Base-by-base conservation (phyloP, 2,888 invertebrate genomes). In the Lasioglossum figueresi region DNA sequence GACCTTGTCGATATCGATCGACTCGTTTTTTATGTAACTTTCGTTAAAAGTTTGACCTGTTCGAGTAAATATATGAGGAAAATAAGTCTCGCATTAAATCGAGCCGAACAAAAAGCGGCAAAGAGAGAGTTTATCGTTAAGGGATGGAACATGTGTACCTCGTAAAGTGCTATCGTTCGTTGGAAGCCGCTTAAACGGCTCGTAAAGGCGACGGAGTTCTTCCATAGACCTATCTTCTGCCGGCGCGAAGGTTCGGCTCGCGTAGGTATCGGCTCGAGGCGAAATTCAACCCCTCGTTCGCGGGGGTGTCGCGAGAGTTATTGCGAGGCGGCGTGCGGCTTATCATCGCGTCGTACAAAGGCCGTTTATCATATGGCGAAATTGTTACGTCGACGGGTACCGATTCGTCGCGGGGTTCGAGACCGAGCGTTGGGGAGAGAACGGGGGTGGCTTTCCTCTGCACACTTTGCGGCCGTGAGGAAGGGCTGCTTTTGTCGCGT, bases 401-500 rank as follows among this genome's bases (percentile, higher is more conserved):
- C 81, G 79, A 84, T 86, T 82, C 77, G 71, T 68, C 76, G 66
- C 70, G 72, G 27, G 43, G 71, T 56, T n/a, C 56, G 31, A 72
- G 40, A 59, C 73, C 59, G 45, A 70, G n/a, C 23, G 70, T 40
- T 12, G 40, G 14, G n/a, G n/a, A 70, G 70, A 70, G 40, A n/a
- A 37, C 14, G 70, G 66, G 70, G 80, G 59, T 63, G 85, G 86
- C 76, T 88, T 83, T 88, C 80, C 88, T 90, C 80, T 74, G 84
- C 70, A 83, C 83, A 89, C 84, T 89, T 87, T 83, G 88, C 85
- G 88, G 88, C 80, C 81, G 81, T n/a, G 77, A 86, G 88, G 83
- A 84, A 82, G 82, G 82, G 84, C 27, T 27, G 85, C 81, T 80
- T 86, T 90, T 90, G 90, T 90, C 80, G 84, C 68, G 81, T 43